Evolutionary conservation across 2,797 vertebrate species (phyloP).

Genomic region (Oceanodroma leucorhoa): DNA sequence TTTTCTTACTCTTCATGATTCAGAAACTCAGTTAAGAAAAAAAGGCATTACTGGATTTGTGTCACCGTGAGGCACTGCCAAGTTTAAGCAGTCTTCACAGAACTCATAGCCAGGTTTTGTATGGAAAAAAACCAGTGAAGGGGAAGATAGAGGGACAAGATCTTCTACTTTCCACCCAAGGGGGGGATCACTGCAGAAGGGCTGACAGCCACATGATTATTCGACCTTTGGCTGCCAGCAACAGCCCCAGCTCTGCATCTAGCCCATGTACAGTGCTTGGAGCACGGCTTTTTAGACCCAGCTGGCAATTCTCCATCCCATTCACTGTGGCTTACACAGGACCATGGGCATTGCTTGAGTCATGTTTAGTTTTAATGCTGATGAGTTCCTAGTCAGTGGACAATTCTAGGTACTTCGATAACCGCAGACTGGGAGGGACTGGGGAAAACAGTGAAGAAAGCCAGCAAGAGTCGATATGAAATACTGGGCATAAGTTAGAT

Average conservation of each 20-base stretch:
- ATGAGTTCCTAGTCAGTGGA: background rate
- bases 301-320: background rate
- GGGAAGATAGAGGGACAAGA: background rate
- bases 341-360: background rate
- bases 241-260: background rate
- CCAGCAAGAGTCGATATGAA: background rate
- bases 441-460: background rate
- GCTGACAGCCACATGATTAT: background rate
- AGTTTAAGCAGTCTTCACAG: background rate
- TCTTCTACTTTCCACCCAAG: background rate
- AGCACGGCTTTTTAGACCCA: background rate
- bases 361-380: background rate
- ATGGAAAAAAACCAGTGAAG: background rate
- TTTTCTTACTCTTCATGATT: conserved; percentile 37
- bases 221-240: background rate
- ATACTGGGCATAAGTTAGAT: rapidly evolving
- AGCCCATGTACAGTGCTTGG: rapidly evolving
- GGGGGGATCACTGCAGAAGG: background rate
- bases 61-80: background rate
- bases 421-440: background rate
- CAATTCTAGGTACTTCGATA: background rate
- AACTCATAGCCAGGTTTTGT: background rate
- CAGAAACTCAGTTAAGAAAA: conserved; percentile 39
- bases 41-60: background rate
- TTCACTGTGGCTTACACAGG: background rate